Evolutionary conservation across 2,797 vertebrate genomes (phyloP), one percentile per base, ranked within the genome.

Genomic region (Danio jaintianensis): DNA sequence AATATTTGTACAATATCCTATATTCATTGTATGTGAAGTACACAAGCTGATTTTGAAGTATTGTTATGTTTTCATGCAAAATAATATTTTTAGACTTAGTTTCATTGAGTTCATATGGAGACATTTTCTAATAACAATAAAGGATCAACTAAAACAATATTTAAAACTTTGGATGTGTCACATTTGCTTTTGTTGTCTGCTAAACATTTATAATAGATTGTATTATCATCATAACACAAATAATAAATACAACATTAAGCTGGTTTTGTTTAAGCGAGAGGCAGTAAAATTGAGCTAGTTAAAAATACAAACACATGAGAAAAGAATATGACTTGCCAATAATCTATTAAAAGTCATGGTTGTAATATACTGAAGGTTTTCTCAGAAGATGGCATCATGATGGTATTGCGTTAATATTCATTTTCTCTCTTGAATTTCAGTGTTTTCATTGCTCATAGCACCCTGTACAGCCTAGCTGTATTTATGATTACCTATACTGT

Each of bases 351-450:
- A n/a, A 22, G 7, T 8, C 4, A 16, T 38, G 16, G 7, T 1
- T 74, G 42, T 3, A 15, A 48, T 47, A n/a, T 36, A n/a, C n/a
- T n/a, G n/a, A n/a, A n/a, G n/a, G n/a, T n/a, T n/a, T n/a, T n/a
- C n/a, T n/a, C 71, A 61, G 20, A 47, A 61, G 71, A 59, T 61
- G 71, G 56, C 22, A 18, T 58, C 29, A 13, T 38, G 62, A 11
- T 5, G 16, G 29, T 29, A 29, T 74, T 61, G 22, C 18, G 12
- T 36, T 73, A 10, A n/a, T n/a, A n/a, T n/a, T n/a, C n/a, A n/a
- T 42, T 42, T 29, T 42, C 9, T 5, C 18, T 5, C 0, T 0
- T 72, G 18, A 71, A 4, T 56, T 58, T 16, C 18, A 56, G 11
- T 9, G 64, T 43, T 20, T n/a, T 43, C 1, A 45, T 6, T 45